Base-by-base conservation (phyloP, 2,113 vertebrate genomes). In the Solenodon paradoxus region DNA sequence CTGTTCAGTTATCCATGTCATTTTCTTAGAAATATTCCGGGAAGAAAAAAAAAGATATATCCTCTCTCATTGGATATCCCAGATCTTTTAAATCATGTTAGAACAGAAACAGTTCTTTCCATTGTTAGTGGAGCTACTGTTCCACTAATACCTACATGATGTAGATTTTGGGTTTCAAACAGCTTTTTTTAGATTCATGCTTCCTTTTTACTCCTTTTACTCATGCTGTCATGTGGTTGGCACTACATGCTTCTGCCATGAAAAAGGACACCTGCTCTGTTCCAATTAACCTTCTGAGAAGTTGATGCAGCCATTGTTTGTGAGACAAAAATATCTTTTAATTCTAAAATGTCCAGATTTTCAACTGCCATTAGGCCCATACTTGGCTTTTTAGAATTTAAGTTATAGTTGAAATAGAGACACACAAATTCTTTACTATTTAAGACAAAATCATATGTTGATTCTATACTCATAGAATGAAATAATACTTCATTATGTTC, bases 1-100 rank as follows among this genome's bases (percentile, higher is more conserved):
- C 63, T 59, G 0, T 49, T 38, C 1, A 20, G 8, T 95, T 59
- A 63, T 45, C n/a, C 55, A 87, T n/a, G 42, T 68, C 35, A 55
- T 63, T 64, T 71, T 66, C 47, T 91, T 81, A 85, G n/a, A 97
- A 85, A 91, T 1, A 45, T 77, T 90, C n/a, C 84, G 88, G 68
- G 15, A 77, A 71, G 38, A 75, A 81, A 93, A 61, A 9, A 84
- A 85, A 30, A 90, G 49, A 38, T 77, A 8, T 69, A 19, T 81
- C 30, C 7, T 66, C 83, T 83, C 28, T 79, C 53, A 42, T 2
- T 84, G n/a, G n/a, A 92, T 77, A 74, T 63, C 35, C 19, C 49
- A 71, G 3, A 15, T 82, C 17, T 47, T 85, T 83, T 49, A 82
- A n/a, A 72, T 95, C 45, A n/a, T 59, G 59, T 64, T 77, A 75